Percentiles rank a stretch among this genome's conserved stretches.
Conservation (phyloP, 2,797 vertebrate species). For the Coregonus ussuriensis region DNA sequence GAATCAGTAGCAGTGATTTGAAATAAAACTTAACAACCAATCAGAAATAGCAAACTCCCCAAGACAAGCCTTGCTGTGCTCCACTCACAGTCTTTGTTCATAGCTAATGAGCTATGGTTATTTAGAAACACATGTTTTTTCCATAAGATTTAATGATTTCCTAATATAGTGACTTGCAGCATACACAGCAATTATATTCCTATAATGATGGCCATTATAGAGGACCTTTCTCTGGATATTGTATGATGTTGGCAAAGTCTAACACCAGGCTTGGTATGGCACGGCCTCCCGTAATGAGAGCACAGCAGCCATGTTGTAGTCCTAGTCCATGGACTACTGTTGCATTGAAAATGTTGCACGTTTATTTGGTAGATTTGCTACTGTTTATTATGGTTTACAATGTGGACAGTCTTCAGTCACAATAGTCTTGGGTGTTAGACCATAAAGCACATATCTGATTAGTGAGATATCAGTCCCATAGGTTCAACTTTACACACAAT, state of each 20-base stretch:
- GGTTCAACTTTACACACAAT: neutral
- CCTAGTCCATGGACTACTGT: neutral
- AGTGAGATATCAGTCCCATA: neutral
- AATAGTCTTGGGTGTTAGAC: neutral
- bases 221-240: neutral
- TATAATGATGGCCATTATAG: conserved; percentile 15
- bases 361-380: too few relatives aligned
- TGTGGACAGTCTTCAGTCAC: too few relatives aligned
- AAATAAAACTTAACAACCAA: conserved; percentile 51
- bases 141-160: conserved; percentile 31
- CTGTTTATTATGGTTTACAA: too few relatives aligned
- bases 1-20: conserved; percentile 41
- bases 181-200: conserved; percentile 17
- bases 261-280: neutral
- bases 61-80: neutral
- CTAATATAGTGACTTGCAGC: conserved; percentile 14
- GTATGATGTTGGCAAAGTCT: neutral
- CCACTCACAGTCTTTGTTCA: conserved; percentile 14
- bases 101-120: conserved; percentile 31
- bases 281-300: neutral
- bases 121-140: conserved; percentile 44
- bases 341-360: neutral
- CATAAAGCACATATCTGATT: neutral
- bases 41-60: conserved; percentile 25
- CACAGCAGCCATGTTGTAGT: neutral